Evolutionary conservation across 1,140 invertebrate genomes (phyloP).

Genomic region (Ladona fulva): DNA sequence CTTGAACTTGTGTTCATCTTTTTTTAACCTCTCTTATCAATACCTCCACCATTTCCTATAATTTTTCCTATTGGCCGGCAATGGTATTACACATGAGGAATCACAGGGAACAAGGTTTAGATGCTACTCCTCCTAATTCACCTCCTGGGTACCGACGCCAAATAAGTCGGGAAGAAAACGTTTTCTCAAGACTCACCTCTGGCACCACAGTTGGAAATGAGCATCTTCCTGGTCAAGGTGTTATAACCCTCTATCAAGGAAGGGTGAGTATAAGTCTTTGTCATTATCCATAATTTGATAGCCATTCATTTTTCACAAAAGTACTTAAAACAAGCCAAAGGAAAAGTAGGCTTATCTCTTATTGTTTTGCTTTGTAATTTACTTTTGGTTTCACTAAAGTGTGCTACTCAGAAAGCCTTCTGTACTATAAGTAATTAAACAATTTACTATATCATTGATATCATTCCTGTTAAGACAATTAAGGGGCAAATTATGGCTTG

Average conservation of each 20-base stretch:
- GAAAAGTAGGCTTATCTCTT: too few relatives aligned
- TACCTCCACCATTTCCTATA: constrained; percentile 22
- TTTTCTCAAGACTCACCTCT: constrained; percentile 70
- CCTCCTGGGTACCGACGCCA: constrained; percentile 51
- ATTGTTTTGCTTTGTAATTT: too few relatives aligned
- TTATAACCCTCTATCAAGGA: constrained; percentile 53
- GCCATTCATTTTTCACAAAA: too few relatives aligned
- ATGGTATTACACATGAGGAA: not conserved
- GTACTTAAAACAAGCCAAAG: too few relatives aligned
- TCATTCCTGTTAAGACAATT: too few relatives aligned
- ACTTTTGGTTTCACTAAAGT: too few relatives aligned
- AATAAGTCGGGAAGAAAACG: constrained; percentile 60
- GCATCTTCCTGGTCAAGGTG: constrained; percentile 49
- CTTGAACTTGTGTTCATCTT: not conserved
- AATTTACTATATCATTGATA: too few relatives aligned
- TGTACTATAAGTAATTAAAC: too few relatives aligned
- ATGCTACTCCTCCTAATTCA: constrained; percentile 52
- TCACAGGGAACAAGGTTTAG: constrained; percentile 42
- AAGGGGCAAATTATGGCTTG: too few relatives aligned
- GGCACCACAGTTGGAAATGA: constrained; percentile 43
- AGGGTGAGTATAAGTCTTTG: constrained; percentile 40
- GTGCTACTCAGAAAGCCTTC: too few relatives aligned
- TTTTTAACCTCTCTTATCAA: not conserved
- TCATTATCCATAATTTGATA: too few relatives aligned
- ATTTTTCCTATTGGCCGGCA: constrained; percentile 29